Percentiles rank a stretch among this genome's conserved stretches.
Evolutionary conservation across 1,140 invertebrate genomes (phyloP).

Genomic region (Archivesica marissinica): DNA sequence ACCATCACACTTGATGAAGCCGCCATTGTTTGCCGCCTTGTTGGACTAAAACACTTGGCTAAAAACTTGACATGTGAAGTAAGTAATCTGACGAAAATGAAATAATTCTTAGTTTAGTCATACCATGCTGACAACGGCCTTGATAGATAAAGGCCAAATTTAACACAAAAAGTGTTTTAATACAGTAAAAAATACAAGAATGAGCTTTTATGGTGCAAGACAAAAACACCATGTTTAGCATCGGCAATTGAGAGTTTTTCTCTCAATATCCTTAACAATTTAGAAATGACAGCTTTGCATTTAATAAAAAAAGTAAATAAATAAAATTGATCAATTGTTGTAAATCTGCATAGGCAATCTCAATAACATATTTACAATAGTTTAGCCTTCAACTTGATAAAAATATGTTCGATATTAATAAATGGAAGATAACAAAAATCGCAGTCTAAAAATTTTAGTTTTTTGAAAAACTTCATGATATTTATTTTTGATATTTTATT

Average conservation of each 20-base stretch:
- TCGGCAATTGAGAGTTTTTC: slow-evolving; percentile 1
- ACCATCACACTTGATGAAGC: neutral
- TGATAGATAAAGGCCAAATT: slow-evolving; percentile 24
- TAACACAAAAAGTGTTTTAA: slow-evolving; percentile 37
- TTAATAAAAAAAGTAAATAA: no score
- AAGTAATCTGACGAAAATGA: slow-evolving; percentile 29
- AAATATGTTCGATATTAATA: no score
- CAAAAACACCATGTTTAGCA: slow-evolving; percentile 1
- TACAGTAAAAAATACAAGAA: slow-evolving; percentile 11
- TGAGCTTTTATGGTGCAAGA: slow-evolving; percentile 3
- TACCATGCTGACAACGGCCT: neutral
- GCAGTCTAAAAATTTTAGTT: no score
- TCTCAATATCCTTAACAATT: slow-evolving; percentile 12
- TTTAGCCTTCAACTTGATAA: no score
- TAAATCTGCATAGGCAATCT: no score
- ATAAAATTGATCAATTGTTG: no score
- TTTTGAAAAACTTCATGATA: no score
- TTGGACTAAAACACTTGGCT: neutral
- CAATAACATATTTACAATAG: no score
- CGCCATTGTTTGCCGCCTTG: slow-evolving; percentile 9
- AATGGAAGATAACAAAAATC: no score
- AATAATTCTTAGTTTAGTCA: slow-evolving; percentile 43
- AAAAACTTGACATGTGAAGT: slow-evolving; percentile 40
- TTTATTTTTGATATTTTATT: no score
- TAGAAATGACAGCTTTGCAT: no score